Evolutionary conservation across 2,888 invertebrate genomes (phyloP), one percentile per base, ranked within the genome.

Genomic region (Diarsia brunnea): DNA sequence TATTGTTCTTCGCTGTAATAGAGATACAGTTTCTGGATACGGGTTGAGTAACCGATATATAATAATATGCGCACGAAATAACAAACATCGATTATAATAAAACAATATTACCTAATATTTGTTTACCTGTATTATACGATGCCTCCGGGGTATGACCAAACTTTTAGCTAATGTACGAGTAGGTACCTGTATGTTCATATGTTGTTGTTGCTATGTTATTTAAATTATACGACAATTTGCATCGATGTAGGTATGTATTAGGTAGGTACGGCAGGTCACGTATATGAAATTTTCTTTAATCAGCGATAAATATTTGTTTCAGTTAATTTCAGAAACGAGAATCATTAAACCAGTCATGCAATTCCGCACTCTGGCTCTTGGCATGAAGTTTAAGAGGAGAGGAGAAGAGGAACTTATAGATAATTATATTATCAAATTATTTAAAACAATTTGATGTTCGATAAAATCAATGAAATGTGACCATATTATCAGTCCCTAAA

Each of bases 1-100:
- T 92, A 92, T 91, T 92, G 90, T 92, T 89, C 79, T 86, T 85
- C 84, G 24, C 78, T 78, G 87, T 87, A 85, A 73, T 84, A 84
- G 73, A 79, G 71, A 77, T 81, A 86, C 76, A 83, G 75, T 84
- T 84, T 73, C 73, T 77, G 66, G 66, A 73, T 72, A 73, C 45
- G 60, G 69, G 72, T 67, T 61, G 65, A 72, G 71, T 76, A 85
- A 78, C 70, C 64, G 60, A 73, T 75, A 83, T 78, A 73, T 75
- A 83, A 75, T n/a, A 75, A 80, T 55, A 61, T 76, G 60, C 55
- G 69, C 74, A 79, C 60, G 69, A 78, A 80, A 76, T 79, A 87
- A 82, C 79, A 76, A 81, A 83, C 73, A 79, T 75, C 27, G 73
- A 81, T 85, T 78, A 67, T 78, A 87, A 78, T 82, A 83, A 73